Base-by-base conservation (phyloP, 1,140 invertebrate genomes). In the Macrobrachium nipponense region DNA sequence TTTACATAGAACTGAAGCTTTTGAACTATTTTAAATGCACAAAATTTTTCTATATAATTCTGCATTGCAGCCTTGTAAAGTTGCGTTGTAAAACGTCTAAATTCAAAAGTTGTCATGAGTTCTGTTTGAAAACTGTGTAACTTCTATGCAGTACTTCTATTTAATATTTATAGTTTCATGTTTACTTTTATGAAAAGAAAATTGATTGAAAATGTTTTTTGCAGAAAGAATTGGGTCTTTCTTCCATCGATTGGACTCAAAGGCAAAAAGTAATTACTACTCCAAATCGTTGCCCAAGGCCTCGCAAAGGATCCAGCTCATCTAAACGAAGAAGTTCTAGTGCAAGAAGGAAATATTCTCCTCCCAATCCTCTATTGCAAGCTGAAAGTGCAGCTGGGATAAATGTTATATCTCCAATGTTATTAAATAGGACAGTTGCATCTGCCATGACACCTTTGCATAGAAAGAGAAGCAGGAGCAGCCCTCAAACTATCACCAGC, bases 221-320 rank as follows among this genome's bases (percentile, higher is more conserved):
- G 27, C 84, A 93, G 91, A 91, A 92, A 89, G 92, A 93, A 90
- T 90, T 94, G 27, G 92, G 92, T 8, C 87, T 93, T 10, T 89
- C 43, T 64, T 51, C 91, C 82, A 80, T 90, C 80, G 87, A 88
- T 78, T 83, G 80, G 87, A 73, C 61, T 44, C 85, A 62, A 43
- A 87, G 70, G 75, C 58, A 61, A 18, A n/a, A 70, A 66, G 85
- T n/a, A 15, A 15, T 73, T 27, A 68, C 43, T n/a, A 81, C 78
- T 20, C 75, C 72, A 64, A 58, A 51, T 6, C 51, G 51, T 6
- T 12, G 51, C 14, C 62, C 27, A 20, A 12, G 36, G 6, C 60
- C 66, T n/a, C 61, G 60, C 3, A 44, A 18, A 23, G 77, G 43
- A 0, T 51, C 51, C 51, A 61, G 10, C 20, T 12, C 36, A 51